These are phyloP conservation scores for Theonella swinhoei DNA, from an alignment of 37 sponge, comb jelly and placozoan genomes.

Conservation along the genomic window DNA sequence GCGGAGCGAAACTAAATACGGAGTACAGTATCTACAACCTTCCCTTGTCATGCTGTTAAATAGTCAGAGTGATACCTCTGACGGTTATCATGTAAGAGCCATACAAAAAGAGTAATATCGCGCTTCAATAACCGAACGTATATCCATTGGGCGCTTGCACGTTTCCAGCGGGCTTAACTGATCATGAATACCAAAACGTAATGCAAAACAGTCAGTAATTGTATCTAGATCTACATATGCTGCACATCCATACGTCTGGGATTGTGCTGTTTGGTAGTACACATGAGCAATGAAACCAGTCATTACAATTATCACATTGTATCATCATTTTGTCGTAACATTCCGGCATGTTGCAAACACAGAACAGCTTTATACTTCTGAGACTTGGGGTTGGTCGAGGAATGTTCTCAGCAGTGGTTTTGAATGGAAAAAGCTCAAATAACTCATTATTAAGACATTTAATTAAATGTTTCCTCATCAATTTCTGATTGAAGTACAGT, in stretches of 20 bases:
- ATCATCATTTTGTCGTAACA: background rate
- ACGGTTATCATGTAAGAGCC: background rate
- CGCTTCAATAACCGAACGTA: background rate
- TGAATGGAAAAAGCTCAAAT: background rate
- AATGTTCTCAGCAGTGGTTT: background rate
- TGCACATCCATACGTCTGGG: background rate
- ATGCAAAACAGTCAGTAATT: no score
- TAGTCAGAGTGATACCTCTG: background rate
- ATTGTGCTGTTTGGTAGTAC: background rate
- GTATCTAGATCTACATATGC: background rate
- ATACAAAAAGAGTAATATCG: background rate
- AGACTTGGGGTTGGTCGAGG: background rate
- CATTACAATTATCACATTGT: background rate
- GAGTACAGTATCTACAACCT: background rate
- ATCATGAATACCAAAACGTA: background rate
- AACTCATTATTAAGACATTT: background rate
- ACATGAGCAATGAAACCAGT: background rate
- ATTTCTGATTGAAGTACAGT: background rate
- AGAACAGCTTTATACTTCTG: background rate
- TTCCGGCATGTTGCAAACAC: background rate
- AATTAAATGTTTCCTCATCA: background rate
- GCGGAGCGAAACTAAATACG: background rate
- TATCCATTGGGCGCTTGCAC: no score
- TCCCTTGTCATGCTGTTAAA: background rate
- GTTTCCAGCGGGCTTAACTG: background rate